Base-by-base conservation (phyloP, 64 coral and sea anemone species). In the Montipora sp. region DNA sequence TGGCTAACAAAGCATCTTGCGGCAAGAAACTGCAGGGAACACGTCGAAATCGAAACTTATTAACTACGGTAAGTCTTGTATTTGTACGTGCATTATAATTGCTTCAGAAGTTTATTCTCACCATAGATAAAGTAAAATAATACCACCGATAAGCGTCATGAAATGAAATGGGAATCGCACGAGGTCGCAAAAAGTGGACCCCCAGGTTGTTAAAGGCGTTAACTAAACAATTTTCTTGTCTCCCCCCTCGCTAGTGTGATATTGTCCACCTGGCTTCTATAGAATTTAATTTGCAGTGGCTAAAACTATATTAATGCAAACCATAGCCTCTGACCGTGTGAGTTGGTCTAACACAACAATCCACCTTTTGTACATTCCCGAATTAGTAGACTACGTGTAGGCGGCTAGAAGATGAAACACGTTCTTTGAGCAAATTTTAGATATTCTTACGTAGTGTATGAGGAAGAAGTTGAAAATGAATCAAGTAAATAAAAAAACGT, bases 51-150 rank as follows among this genome's bases (percentile, higher is more conserved):
- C 82, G 82, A 5, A 85, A 85, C 45, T 12, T 59, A 5, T 72
- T 85, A 12, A 48, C 46, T 8, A 5, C 43, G 82, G 82, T 85
- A 85, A 85, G 82, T 20, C 44, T 85, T 50, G 16, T 83, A 46
- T 0, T 46, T 49, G 18, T 48, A 23, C 4, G 4, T 50, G 59
- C 48, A 8, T 9, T 6, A 1, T 75, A 36, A 43, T 75, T 75
- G 73, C 45, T 75, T 76, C 53, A 46, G 13, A 16, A 11, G 15
- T 63, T 63, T 63, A 63, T 14, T 63, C 0, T 16, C 14, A 63
- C 60, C 3, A 3, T 2, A 15, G 60, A 12, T 63, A 63, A 3
- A 14, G 14, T 4, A 63, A 63, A 15, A 63, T 11, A 63, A 63
- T 63, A 15, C 11, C 9, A 63, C 60, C 8, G 9, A 14, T 63